Percentiles rank a stretch among this genome's conserved stretches.
These are phyloP conservation scores for Ostrea denselamellosa DNA, from an alignment of 1,140 invertebrate genomes.

Conservation along the genomic window DNA sequence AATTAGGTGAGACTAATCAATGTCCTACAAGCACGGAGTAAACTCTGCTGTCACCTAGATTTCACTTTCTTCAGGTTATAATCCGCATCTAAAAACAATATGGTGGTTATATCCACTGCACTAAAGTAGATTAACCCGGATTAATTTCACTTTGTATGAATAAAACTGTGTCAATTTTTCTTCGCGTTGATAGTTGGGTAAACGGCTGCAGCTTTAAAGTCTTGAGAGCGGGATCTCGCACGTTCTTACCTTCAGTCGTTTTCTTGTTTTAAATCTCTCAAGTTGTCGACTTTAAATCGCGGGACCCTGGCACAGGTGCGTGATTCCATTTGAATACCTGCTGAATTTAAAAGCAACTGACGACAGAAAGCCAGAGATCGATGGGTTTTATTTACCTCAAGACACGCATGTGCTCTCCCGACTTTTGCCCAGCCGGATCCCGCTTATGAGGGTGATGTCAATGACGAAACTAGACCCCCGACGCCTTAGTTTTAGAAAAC, in stretches of 20 bases:
- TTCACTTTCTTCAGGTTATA: neutral
- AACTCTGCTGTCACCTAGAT: neutral
- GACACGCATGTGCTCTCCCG: neutral
- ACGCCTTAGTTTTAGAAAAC: neutral
- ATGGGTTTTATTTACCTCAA: conserved; percentile 23
- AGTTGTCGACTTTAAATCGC: conserved; percentile 30
- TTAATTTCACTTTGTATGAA: neutral
- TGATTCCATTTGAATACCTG: conserved; percentile 23
- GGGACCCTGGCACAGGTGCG: neutral
- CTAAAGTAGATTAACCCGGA: neutral
- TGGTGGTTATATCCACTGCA: neutral
- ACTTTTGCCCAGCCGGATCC: neutral
- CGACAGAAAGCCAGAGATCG: conserved; percentile 17
- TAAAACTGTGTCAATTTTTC: neutral
- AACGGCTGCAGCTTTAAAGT: neutral
- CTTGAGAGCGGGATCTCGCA: neutral
- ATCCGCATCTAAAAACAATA: conserved; percentile 1
- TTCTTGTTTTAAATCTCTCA: neutral
- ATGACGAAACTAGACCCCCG: neutral
- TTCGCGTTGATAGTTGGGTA: neutral
- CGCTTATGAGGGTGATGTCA: neutral
- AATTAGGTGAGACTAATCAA: neutral
- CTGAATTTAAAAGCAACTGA: conserved; percentile 31
- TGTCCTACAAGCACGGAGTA: neutral
- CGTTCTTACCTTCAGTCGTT: neutral